Conservation (phyloP, 2,113 vertebrate species). For the western clawed frog (Xenopus tropicalis) region UCB_Xtro_10.0 CM004443.2:106143001-106143500, state of each 20-base stretch:
- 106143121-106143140: constrained; percentile 6
- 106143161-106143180: constrained; percentile 4
- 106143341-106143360: too few species aligned
- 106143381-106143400: too few species aligned
- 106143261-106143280: neutral
- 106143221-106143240: neutral
- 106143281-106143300: neutral
- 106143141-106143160: neutral
- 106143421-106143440: too few species aligned
- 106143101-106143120: constrained; percentile 1
- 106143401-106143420: too few species aligned
- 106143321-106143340: too few species aligned
- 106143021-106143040: too few species aligned
- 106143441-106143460: too few species aligned
- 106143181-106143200: neutral
- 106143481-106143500: too few species aligned
- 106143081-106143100: neutral
- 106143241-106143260: neutral
- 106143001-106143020: too few species aligned
- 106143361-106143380: too few species aligned
- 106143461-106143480: too few species aligned
- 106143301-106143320: neutral
- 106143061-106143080: neutral
- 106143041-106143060: neutral
- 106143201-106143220: neutral